phyloP scores from a whole-genome alignment of 2,888 invertebrate species.

The Macroteleia sp. region DNA sequence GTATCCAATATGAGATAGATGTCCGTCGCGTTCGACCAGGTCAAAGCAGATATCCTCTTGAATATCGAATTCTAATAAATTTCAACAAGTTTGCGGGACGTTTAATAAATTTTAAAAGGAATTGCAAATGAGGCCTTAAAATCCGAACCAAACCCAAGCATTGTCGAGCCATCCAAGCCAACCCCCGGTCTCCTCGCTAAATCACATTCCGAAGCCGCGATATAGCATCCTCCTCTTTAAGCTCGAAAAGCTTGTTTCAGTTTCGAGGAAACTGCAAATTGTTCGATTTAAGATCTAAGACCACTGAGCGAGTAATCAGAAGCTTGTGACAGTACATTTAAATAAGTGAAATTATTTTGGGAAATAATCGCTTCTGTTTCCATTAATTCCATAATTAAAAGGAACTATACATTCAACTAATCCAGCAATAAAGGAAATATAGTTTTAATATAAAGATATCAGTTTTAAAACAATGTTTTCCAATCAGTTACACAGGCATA shows the following conservation, averaged over 20 bases:
- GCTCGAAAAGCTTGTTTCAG: constrained; percentile 49
- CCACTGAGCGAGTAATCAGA: too few relatives aligned
- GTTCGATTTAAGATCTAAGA: constrained; percentile 47
- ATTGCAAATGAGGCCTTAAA: constrained; percentile 62
- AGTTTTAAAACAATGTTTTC: too few relatives aligned
- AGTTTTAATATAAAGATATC: too few relatives aligned
- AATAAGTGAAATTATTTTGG: too few relatives aligned
- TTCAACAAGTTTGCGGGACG: constrained; percentile 59
- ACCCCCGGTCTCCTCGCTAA: constrained; percentile 49
- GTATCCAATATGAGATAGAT: constrained; percentile 57
- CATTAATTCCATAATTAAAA: too few relatives aligned
- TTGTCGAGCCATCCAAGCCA: constrained; percentile 56
- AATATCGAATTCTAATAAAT: constrained; percentile 64
- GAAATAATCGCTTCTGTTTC: too few relatives aligned
- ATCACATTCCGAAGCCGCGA: constrained; percentile 54
- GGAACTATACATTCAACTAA: too few relatives aligned
- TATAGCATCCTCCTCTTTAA: constrained; percentile 54
- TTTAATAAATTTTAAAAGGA: constrained; percentile 64
- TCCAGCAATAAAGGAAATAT: too few relatives aligned
- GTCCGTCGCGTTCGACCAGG: constrained; percentile 33
- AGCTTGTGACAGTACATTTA: too few relatives aligned
- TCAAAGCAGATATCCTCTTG: constrained; percentile 62
- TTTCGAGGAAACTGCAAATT: constrained; percentile 48
- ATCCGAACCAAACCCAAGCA: constrained; percentile 51
- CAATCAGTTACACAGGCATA: too few relatives aligned